Evolutionary conservation across 2,113 vertebrate genomes (phyloP), one percentile per base, ranked within the genome.

Genomic region (Gobius niger): DNA sequence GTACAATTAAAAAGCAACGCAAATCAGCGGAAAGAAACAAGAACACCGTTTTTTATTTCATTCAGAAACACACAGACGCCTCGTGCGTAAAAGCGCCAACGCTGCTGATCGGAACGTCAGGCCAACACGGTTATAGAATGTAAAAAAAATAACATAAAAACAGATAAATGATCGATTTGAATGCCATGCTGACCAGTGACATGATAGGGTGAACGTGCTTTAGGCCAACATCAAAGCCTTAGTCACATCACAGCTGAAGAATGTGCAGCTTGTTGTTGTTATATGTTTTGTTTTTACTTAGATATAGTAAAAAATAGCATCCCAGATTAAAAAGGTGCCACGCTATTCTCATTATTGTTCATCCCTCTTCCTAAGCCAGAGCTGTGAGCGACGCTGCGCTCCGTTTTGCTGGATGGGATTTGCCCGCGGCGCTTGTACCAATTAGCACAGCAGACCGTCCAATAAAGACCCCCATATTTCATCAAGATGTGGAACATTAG

Each of bases 1-100:
- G 82, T 76, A 68, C 68, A 78, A 90, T 90, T 88, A 88, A 87
- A 42, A 80, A 72, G 65, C 67, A 53, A 74, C 59, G 75, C 73
- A 53, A 24, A 73, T 40, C 68, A 73, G 75, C 11, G 57, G 49
- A 49, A 65, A 46, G 12, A 66, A 63, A 73, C 15, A 15, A 72
- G 40, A 42, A 65, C 64, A 40, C 59, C 34, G 13, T 9, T 41
- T 8, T 9, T 71, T 62, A 49, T 24, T 41, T 56, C 15, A 24
- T n/a, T n/a, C n/a, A n/a, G n/a, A n/a, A n/a, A n/a, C n/a, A n/a
- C n/a, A n/a, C n/a, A n/a, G n/a, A n/a, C n/a, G n/a, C n/a, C n/a
- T n/a, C n/a, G n/a, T 1, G 49, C 50, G 7, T 13, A 41, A 41
- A 40, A 40, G 54, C 54, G 54, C 24, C n/a, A n/a, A n/a, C n/a